These are phyloP conservation scores for Semibalanus balanoides DNA, from an alignment of 1,140 invertebrate genomes.

Conservation along the genomic window DNA sequence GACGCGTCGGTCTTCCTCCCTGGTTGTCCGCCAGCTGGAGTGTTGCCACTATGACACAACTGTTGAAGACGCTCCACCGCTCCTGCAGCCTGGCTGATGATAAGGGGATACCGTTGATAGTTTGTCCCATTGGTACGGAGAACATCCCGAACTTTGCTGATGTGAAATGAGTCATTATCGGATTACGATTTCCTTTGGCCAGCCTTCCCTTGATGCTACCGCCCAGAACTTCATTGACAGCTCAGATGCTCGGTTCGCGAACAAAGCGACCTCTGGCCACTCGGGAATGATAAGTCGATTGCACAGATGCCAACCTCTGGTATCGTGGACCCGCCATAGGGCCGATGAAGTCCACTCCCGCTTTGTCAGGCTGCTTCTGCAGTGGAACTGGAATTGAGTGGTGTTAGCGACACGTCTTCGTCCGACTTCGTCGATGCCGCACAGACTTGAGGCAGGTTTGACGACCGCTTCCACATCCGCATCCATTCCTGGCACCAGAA, in stretches of 20 bases:
- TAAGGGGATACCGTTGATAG: neutral
- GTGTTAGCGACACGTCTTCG: too few relatives aligned
- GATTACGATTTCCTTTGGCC: slow-evolving; percentile 8
- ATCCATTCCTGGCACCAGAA: slow-evolving; percentile 20
- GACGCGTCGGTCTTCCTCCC: too few relatives aligned
- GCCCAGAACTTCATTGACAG: slow-evolving; percentile 14
- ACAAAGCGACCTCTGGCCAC: slow-evolving; percentile 14
- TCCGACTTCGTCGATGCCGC: too few relatives aligned
- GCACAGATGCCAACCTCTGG: slow-evolving; percentile 8
- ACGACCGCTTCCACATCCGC: slow-evolving; percentile 13
- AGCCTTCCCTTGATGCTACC: slow-evolving; percentile 13
- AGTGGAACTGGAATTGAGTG: slow-evolving; percentile 5
- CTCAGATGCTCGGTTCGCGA: neutral
- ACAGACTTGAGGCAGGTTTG: too few relatives aligned
- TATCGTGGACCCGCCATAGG: slow-evolving; percentile 9
- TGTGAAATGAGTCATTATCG: slow-evolving; percentile 17
- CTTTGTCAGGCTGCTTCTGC: slow-evolving; percentile 8
- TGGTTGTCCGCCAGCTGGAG: too few relatives aligned
- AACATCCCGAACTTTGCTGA: slow-evolving; percentile 8
- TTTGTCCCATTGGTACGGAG: neutral
- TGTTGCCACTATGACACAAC: too few relatives aligned
- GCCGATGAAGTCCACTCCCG: slow-evolving; percentile 12
- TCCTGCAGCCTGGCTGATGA: too few relatives aligned
- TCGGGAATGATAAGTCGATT: slow-evolving; percentile 14
- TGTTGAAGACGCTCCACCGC: too few relatives aligned